A percentile compares a stretch with the other conserved stretches of the same genome.
Evolutionary conservation across 2,888 invertebrate species (phyloP).

Genomic region (Phengaris arion): DNA sequence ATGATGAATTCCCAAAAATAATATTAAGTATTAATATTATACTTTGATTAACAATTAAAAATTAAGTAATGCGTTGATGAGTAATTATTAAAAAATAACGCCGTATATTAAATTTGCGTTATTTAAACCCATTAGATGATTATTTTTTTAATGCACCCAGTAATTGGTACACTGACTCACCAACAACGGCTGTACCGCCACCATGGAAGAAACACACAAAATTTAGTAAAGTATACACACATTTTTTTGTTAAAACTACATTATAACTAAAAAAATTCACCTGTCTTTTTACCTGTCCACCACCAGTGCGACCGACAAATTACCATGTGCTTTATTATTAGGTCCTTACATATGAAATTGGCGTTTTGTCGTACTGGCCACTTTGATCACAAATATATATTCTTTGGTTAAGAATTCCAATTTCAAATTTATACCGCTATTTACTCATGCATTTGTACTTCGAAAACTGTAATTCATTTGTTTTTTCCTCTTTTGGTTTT

Average conservation of each 20-base stretch:
- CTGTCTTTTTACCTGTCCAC: not conserved
- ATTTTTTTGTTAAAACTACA: not conserved
- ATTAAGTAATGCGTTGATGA: not conserved
- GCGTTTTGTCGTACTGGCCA: no score
- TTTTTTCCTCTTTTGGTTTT: no score
- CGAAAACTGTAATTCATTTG: no score
- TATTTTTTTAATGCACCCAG: conserved; percentile 38
- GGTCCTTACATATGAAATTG: no score
- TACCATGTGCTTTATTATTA: not conserved
- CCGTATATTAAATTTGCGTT: conserved; percentile 6
- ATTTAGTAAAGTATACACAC: conserved; percentile 18
- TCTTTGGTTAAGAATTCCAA: no score
- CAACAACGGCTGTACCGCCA: conserved; percentile 66
- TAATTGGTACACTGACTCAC: conserved; percentile 61
- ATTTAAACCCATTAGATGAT: conserved; percentile 23
- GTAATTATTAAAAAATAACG: not conserved
- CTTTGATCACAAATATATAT: no score
- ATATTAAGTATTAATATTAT: no score
- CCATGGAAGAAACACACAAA: conserved; percentile 71
- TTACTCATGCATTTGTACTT: no score
- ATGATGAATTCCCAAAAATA: no score
- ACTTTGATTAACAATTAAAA: not conserved
- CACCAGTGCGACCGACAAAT: not conserved
- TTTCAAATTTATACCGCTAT: no score
- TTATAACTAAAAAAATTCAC: not conserved